Percentiles rank a stretch among this genome's conserved stretches.
Conservation (phyloP, 2,797 vertebrate genomes). For the Pangasius macronema region DNA sequence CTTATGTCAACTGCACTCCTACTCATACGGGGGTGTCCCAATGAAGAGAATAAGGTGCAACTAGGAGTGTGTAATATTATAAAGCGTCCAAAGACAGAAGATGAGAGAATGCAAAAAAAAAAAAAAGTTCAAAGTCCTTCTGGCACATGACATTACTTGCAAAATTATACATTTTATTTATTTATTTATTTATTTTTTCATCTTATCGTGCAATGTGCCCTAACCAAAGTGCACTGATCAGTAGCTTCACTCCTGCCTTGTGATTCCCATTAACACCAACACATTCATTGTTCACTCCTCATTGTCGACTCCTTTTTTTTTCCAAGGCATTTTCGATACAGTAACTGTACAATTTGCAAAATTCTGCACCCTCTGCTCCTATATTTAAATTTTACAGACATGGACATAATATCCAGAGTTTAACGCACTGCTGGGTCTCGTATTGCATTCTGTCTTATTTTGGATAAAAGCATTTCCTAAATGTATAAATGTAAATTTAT, state of each 20-base stretch:
- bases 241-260: constrained; percentile 62
- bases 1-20: no score
- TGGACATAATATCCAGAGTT: neutral
- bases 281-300: constrained; percentile 56
- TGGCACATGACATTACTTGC: neutral
- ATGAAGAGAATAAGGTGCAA: neutral
- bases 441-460: neutral
- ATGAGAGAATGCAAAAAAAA: neutral
- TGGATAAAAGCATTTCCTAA: neutral
- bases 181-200: no score
- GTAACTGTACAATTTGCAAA: constrained; percentile 38
- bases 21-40: neutral
- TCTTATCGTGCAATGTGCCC: constrained; percentile 24
- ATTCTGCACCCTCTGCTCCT: neutral
- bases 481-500: neutral
- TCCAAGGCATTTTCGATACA: constrained; percentile 52
- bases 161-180: neutral
- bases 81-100: neutral
- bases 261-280: constrained; percentile 46
- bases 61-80: neutral
- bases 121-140: neutral
- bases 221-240: constrained; percentile 74
- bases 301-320: constrained; percentile 38
- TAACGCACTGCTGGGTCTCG: neutral
- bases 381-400: neutral